Evolutionary conservation across 2,797 vertebrate species (phyloP).

Genomic region (Gallinago nigripennis): DNA sequence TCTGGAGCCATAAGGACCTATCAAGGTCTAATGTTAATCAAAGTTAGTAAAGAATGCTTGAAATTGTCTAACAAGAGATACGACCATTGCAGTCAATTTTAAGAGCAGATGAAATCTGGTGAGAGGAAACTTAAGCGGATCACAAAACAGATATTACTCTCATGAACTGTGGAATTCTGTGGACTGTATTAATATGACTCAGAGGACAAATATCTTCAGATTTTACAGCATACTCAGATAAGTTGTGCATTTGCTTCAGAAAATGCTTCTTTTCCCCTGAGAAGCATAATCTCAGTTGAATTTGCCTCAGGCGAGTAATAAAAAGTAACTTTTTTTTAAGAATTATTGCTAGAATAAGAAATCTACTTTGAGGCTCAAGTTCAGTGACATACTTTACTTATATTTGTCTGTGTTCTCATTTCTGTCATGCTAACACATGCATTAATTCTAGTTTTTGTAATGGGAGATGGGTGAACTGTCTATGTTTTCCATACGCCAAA

Average conservation of each 20-base stretch:
- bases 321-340: not conserved
- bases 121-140: not conserved
- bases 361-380: not conserved
- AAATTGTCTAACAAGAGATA: not conserved
- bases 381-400: not conserved
- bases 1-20: not conserved
- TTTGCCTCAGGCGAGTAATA: constrained; percentile 14
- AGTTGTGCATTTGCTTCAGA: not conserved
- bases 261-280: not conserved
- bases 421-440: not conserved
- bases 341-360: not conserved
- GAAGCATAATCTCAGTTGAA: not conserved
- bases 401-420: not conserved
- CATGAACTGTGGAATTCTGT: not conserved
- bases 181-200: not conserved
- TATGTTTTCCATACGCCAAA: not conserved
- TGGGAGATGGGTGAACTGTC: not conserved
- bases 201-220: not conserved
- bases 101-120: not conserved
- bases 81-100: not conserved
- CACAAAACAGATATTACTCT: not conserved
- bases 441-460: not conserved
- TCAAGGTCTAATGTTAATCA: constrained; percentile 8
- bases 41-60: not conserved
- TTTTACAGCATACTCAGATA: not conserved